A percentile compares a stretch with the other conserved stretches of the same genome.
Evolutionary conservation across 2,113 vertebrate genomes (phyloP).

Genomic region (Chaenogobius annularis): DNA sequence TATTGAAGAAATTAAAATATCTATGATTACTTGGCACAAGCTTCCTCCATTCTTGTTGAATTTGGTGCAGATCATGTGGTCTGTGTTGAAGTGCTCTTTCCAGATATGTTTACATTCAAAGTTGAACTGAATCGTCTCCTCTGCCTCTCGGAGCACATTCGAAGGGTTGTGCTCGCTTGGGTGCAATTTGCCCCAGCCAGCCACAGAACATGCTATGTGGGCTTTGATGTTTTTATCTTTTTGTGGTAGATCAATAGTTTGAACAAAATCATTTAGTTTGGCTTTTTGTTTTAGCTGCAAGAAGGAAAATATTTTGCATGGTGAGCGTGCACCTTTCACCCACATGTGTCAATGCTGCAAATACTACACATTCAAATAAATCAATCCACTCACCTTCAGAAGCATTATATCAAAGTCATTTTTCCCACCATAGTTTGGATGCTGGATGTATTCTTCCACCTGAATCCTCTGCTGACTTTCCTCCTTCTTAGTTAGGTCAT

Average conservation of each 20-base stretch:
- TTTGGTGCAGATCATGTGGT: neutral
- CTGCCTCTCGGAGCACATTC: neutral
- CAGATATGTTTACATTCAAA: neutral
- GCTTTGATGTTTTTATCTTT: neutral
- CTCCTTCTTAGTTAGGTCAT: constrained; percentile 26
- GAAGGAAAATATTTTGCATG: neutral
- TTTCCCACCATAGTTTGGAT: constrained; percentile 10
- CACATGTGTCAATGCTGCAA: constrained; percentile 14
- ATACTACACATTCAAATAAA: neutral
- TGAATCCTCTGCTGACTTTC: constrained; percentile 35
- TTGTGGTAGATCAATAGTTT: neutral
- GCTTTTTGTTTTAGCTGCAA: neutral
- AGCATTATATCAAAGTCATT: constrained; percentile 37
- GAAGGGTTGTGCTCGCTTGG: neutral
- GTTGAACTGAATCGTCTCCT: constrained; percentile 1
- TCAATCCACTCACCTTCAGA: constrained; percentile 34
- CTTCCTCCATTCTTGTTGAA: constrained; percentile 20
- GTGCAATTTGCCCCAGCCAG: neutral
- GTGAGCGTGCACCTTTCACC: neutral
- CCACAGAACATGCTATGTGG: neutral
- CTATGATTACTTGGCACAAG: constrained; percentile 58
- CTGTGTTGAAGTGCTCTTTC: neutral
- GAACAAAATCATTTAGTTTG: neutral
- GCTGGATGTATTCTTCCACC: constrained; percentile 19
- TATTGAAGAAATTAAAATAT: neutral